phyloP scores from a whole-genome alignment of 2,113 vertebrate genomes.

The Barbus barbus region DNA sequence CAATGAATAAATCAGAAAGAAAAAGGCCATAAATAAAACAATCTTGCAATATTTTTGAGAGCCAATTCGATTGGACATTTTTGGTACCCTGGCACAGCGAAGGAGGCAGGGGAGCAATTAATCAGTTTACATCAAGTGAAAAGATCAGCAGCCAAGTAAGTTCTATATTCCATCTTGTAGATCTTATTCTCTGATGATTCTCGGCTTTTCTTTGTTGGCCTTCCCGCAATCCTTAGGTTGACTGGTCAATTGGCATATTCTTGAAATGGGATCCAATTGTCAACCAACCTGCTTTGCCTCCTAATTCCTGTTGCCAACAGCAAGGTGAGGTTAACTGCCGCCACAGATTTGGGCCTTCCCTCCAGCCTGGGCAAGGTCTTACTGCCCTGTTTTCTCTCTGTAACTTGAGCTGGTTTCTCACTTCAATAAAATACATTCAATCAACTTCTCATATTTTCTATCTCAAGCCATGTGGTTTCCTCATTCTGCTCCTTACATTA shows the following conservation, averaged over 20 bases:
- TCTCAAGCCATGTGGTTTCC: background rate
- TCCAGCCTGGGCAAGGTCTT: background rate
- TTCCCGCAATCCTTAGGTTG: background rate
- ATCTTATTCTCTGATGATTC: background rate
- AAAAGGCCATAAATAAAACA: background rate
- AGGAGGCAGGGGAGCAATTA: slow-evolving; percentile 10
- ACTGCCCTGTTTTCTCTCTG: background rate
- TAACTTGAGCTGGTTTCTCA: background rate
- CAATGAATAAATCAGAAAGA: slow-evolving; percentile 2
- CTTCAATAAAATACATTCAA: background rate
- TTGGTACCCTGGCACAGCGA: slow-evolving; percentile 1
- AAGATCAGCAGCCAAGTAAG: background rate
- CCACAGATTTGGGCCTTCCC: background rate
- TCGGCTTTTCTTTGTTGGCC: background rate
- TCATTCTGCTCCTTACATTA: background rate
- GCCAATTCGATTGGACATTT: background rate
- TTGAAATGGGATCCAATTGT: background rate
- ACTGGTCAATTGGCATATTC: background rate
- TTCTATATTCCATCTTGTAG: background rate
- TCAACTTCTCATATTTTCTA: background rate
- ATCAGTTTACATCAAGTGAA: background rate
- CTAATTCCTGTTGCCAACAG: background rate
- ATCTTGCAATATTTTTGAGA: background rate
- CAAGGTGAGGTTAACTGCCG: background rate
- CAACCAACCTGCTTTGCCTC: background rate